These are phyloP conservation scores for Cassiopea xamachana DNA, from an alignment of 30 jellyfish, hydroid and myxozoan genomes.

Conservation along the genomic window DNA sequence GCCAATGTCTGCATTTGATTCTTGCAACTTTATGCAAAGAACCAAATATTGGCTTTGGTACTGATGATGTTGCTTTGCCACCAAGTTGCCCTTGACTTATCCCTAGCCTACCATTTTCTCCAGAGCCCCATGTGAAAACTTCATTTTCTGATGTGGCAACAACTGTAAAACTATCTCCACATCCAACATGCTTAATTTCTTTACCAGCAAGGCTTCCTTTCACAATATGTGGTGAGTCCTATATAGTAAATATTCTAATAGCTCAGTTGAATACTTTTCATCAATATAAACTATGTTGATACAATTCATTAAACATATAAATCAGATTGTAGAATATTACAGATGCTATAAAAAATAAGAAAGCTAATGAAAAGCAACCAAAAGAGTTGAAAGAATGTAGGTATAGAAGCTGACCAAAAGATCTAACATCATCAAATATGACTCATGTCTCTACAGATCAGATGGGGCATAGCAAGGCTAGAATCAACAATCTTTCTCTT, in stretches of 20 bases:
- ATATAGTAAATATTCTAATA: neutral
- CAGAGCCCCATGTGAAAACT: conserved; percentile 88
- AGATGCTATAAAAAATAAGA: too few species aligned
- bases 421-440: too few species aligned
- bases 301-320: too few species aligned
- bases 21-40: conserved; percentile 91
- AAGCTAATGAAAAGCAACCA: too few species aligned
- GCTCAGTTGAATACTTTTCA: neutral
- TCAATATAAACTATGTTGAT: too few species aligned
- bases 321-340: too few species aligned
- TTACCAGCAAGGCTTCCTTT: conserved; percentile 84
- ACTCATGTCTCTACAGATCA: too few species aligned
- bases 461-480: too few species aligned
- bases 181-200: conserved; percentile 72
- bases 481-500: neutral
- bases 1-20: conserved; percentile 86
- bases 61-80: conserved; percentile 70
- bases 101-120: conserved; percentile 90
- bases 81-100: conserved; percentile 64
- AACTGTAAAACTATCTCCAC: conserved; percentile 95
- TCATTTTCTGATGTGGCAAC: conserved; percentile 87
- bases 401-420: too few species aligned
- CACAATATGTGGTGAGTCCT: conserved; percentile 83
- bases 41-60: conserved; percentile 95
- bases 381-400: too few species aligned